phyloP scores from a whole-genome alignment of 1,140 invertebrate genomes.

The Polypedilum vanderplanki region DNA sequence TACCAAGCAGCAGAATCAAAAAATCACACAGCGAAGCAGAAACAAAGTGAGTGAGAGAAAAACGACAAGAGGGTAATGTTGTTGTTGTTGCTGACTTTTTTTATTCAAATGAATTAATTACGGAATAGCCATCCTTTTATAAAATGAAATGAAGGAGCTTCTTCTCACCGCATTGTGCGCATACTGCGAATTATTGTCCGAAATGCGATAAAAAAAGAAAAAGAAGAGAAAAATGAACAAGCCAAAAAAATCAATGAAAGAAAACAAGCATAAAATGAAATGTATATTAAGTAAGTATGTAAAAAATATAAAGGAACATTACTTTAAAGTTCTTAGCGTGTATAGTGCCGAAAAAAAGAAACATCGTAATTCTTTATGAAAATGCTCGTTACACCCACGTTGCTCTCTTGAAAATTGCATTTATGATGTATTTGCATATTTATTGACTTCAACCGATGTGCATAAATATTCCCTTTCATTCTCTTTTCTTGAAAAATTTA shows the following conservation, averaged over 20 bases:
- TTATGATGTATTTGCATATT: conserved; percentile 28
- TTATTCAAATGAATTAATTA: conserved; percentile 28
- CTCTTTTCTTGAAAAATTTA: neutral
- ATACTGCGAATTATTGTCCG: neutral
- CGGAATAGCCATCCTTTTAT: neutral
- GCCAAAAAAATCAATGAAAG: conserved; percentile 3
- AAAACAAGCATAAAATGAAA: neutral
- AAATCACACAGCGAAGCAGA: conserved; percentile 3
- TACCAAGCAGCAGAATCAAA: neutral
- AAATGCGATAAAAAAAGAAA: neutral
- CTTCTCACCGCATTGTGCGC: neutral
- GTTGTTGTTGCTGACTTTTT: neutral
- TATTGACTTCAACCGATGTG: neutral
- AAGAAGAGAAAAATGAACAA: neutral
- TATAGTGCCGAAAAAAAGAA: conserved; percentile 12
- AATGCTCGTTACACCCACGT: conserved; percentile 5
- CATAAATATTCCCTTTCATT: neutral
- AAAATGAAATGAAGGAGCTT: neutral
- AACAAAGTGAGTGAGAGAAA: neutral
- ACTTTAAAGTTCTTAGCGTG: neutral
- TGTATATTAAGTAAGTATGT: neutral
- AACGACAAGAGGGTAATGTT: neutral
- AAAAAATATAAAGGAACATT: neutral
- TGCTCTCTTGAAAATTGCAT: conserved; percentile 10
- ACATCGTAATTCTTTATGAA: conserved; percentile 4